Base-by-base conservation (phyloP, 2,113 vertebrate genomes). In the Lynx canadensis region DNA sequence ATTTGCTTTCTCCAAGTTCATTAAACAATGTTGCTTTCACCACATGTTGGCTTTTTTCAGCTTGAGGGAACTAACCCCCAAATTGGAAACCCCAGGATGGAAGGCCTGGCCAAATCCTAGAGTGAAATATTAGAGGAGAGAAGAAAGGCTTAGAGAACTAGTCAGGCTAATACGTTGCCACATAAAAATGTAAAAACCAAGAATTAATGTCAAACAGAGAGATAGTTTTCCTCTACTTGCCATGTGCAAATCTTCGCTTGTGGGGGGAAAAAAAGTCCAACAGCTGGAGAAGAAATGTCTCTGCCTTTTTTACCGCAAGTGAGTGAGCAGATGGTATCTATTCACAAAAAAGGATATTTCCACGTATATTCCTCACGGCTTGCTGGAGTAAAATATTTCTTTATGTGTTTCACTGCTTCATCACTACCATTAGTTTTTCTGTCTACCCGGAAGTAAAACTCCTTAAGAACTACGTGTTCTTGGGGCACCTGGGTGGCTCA, bases 41-140 rank as follows among this genome's bases (percentile, higher is more conserved):
- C 23, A 27, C 19, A 27, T 60, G 31, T 65, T 94, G 6, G 41
- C 38, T 88, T 45, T 78, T 82, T 86, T 71, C 36, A 79, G 73
- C 90, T 71, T 31, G 8, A 90, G 3, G 41, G 23, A 93, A 83
- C 27, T 81, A 80, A 71, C 3, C 12, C 11, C 29, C 52, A 90
- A 79, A 38, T 8, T 87, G 41, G 80, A 94, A 71, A 92, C 25
- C 60, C 78, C 57, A 76, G 31, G 27, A 60, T 82, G 31, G 27
- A 68, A 48, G 25, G 21, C 27, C 14, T 90, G 31, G 60, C 41
- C 52, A 89, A 89, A 86, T 55, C 80, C 27, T 93, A 57, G 33
- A 94, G 68, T 81, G 68, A 97, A 96, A 92, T 88, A 89, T n/a
- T 92, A 31, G 79, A 89, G 76, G 31, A 48, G 7, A 82, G 13